phyloP scores from a whole-genome alignment of 2,113 vertebrate species.

The Etia nguti region DNA sequence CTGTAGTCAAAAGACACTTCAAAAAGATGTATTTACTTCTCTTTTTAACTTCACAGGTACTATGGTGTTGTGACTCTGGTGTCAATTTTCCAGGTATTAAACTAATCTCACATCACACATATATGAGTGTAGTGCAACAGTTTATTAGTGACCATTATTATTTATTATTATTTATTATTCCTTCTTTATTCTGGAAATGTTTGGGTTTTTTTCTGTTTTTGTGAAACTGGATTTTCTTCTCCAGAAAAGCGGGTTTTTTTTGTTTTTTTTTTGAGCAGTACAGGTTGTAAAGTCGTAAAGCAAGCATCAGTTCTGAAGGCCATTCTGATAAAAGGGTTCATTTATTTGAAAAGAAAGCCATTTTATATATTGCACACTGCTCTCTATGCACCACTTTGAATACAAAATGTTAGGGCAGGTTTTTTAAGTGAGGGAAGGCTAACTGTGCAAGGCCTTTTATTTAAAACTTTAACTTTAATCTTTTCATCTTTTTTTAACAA shows the following conservation, averaged over 20 bases:
- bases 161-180: too few species aligned
- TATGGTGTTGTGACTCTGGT: conserved; percentile 91
- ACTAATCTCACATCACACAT: not conserved
- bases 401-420: not conserved
- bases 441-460: not conserved
- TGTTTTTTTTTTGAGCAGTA: not conserved
- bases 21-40: not conserved
- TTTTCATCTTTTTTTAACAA: not conserved
- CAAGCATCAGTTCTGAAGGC: not conserved
- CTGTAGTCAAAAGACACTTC: not conserved
- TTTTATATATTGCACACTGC: not conserved
- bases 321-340: not conserved
- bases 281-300: not conserved
- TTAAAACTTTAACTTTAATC: not conserved
- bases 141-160: not conserved
- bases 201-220: not conserved
- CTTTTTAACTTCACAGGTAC: conserved; percentile 76
- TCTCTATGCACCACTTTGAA: not conserved
- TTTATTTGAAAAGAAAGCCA: not conserved
- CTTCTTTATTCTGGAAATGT: not conserved
- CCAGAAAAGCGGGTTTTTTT: not conserved
- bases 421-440: not conserved
- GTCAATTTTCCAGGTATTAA: conserved; percentile 90
- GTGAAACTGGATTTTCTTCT: not conserved
- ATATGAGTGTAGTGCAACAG: not conserved